These are phyloP conservation scores for Brachionus calyciflorus DNA, from an alignment of 1,140 invertebrate genomes.

Conservation along the genomic window DNA sequence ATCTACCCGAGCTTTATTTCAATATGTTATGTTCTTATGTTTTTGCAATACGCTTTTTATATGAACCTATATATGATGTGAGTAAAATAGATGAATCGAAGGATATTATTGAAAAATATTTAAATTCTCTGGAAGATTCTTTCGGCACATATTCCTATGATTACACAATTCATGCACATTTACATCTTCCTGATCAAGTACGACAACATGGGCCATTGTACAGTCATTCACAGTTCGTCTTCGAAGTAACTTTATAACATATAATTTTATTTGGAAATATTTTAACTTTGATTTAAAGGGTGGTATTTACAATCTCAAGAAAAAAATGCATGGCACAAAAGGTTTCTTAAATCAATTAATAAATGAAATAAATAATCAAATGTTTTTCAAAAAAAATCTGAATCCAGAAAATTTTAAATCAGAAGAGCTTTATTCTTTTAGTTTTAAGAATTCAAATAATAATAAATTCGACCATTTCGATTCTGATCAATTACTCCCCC, in stretches of 20 bases:
- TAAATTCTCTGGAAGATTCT: not conserved
- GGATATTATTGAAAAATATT: not conserved
- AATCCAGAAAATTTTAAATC: not conserved
- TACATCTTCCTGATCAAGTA: not conserved
- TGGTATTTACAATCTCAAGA: not conserved
- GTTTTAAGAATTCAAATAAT: not conserved
- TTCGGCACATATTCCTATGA: slow-evolving; percentile 3
- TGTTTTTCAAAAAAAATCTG: not conserved
- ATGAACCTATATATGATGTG: not conserved
- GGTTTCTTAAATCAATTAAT: not conserved
- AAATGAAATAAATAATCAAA: not conserved
- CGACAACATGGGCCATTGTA: not conserved
- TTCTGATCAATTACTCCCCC: not conserved
- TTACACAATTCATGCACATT: not conserved
- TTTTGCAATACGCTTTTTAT: not conserved
- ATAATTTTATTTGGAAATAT: too few relatives aligned
- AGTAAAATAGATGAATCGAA: not conserved
- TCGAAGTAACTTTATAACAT: too few relatives aligned
- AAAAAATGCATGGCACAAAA: not conserved
- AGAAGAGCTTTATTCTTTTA: not conserved
- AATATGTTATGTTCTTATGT: not conserved
- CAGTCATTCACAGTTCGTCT: slow-evolving; percentile 19
- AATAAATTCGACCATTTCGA: not conserved
- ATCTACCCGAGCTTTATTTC: not conserved
- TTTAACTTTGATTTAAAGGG: slow-evolving; percentile 26